These are phyloP conservation scores for Argentina silus DNA, from an alignment of 2,797 vertebrate genomes.

Conservation along the genomic window DNA sequence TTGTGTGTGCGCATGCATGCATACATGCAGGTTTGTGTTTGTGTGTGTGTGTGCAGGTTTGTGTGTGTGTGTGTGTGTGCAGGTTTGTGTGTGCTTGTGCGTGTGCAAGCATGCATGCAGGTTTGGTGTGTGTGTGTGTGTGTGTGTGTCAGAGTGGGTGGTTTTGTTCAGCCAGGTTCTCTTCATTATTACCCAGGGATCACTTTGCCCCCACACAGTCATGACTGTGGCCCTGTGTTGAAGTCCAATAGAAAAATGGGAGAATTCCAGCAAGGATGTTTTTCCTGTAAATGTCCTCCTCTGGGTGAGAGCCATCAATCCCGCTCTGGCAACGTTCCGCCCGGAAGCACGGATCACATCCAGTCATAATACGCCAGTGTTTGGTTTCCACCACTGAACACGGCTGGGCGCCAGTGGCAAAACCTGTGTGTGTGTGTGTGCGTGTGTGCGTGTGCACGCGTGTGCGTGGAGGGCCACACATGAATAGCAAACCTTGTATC, in stretches of 20 bases:
- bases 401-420: constrained; percentile 36
- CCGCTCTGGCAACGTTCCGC: constrained; percentile 60
- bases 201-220: constrained; percentile 50
- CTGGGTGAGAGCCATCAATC: constrained; percentile 67
- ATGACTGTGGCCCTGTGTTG: constrained; percentile 58
- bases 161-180: constrained; percentile 37
- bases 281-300: constrained; percentile 71
- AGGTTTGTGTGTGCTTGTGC: no score
- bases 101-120: no score
- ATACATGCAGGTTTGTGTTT: no score
- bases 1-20: constrained; percentile 4
- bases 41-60: no score
- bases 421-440: constrained; percentile 46
- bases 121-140: constrained; percentile 7
- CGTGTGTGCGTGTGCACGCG: neutral
- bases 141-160: constrained; percentile 4
- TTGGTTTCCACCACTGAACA: constrained; percentile 75
- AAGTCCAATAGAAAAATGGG: constrained; percentile 50
- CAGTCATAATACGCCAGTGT: constrained; percentile 75
- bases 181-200: constrained; percentile 69
- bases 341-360: constrained; percentile 76
- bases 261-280: constrained; percentile 60
- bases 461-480: constrained; percentile 31
- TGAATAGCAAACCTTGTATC: constrained; percentile 58
- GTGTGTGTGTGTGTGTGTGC: no score